These are phyloP conservation scores for Pogonus chalceus DNA, from an alignment of 1,140 invertebrate genomes.

Conservation along the genomic window DNA sequence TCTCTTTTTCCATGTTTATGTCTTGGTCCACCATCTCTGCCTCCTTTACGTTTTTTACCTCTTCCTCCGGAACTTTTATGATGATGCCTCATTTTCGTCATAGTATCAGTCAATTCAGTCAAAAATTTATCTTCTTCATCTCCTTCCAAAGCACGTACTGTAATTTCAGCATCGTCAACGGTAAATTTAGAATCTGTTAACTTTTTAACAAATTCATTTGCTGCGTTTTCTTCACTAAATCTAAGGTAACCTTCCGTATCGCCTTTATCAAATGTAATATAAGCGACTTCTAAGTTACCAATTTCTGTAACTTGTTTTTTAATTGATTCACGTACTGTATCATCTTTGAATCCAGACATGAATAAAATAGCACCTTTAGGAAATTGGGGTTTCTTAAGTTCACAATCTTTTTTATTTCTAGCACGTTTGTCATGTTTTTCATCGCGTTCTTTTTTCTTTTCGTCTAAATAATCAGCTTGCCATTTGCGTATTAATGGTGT, in stretches of 20 bases:
- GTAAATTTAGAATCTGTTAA: constrained; percentile 48
- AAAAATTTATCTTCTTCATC: constrained; percentile 61
- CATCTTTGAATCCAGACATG: constrained; percentile 49
- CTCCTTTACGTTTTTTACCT: constrained; percentile 32
- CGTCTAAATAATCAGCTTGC: constrained; percentile 58
- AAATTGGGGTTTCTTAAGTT: constrained; percentile 37
- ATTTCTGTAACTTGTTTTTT: constrained; percentile 53
- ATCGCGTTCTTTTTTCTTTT: constrained; percentile 57
- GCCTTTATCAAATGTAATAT: constrained; percentile 63
- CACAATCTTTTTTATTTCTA: constrained; percentile 38
- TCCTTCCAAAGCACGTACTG: constrained; percentile 49
- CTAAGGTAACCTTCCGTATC: constrained; percentile 61
- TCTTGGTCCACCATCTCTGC: constrained; percentile 13
- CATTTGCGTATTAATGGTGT: constrained; percentile 57
- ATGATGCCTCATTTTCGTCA: constrained; percentile 43
- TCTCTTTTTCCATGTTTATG: constrained; percentile 16
- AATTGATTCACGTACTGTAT: constrained; percentile 54
- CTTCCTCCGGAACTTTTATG: constrained; percentile 28
- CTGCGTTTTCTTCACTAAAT: constrained; percentile 56
- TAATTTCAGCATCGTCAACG: constrained; percentile 45
- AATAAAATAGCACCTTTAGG: constrained; percentile 61
- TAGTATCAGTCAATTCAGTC: constrained; percentile 49
- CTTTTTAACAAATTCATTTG: constrained; percentile 53
- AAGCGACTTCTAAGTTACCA: constrained; percentile 53
- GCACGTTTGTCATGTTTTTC: constrained; percentile 46